Percentiles rank a stretch among this genome's conserved stretches.
Evolutionary conservation across 2,888 invertebrate genomes (phyloP).

Genomic region (Drosophila paranaensis): DNA sequence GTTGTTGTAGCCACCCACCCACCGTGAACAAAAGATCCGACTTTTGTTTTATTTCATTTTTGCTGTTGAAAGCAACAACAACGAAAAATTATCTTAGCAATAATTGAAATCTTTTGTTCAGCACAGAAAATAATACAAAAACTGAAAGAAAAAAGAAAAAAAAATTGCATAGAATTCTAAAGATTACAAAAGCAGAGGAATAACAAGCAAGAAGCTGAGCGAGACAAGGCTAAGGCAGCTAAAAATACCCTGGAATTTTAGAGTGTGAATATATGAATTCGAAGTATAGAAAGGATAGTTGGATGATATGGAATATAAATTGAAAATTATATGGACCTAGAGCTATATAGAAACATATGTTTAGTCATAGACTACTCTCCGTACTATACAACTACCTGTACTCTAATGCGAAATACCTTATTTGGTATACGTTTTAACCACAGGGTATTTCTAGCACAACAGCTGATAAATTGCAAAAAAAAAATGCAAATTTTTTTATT

Average conservation of each 20-base stretch:
- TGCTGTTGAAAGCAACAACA: slow-evolving; percentile 2
- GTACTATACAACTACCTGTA: too few relatives aligned
- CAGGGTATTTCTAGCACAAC: background rate
- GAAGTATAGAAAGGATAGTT: too few relatives aligned
- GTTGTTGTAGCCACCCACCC: slow-evolving; percentile 47
- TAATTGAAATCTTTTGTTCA: slow-evolving; percentile 59
- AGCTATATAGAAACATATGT: too few relatives aligned
- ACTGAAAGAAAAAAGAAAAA: background rate
- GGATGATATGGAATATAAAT: too few relatives aligned
- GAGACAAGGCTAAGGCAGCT: background rate
- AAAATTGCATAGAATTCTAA: background rate
- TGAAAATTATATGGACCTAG: too few relatives aligned
- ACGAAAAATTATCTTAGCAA: slow-evolving; percentile 33
- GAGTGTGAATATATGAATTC: background rate
- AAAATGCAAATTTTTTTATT: background rate
- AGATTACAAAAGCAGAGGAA: slow-evolving; percentile 12
- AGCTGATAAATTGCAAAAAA: background rate
- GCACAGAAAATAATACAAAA: slow-evolving; percentile 11
- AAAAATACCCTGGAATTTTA: slow-evolving; percentile 3
- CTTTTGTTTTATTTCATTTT: slow-evolving; percentile 11
- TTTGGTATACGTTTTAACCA: background rate
- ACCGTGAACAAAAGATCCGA: slow-evolving; percentile 41
- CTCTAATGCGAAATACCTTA: background rate
- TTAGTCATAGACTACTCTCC: too few relatives aligned
- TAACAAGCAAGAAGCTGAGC: background rate